Evolutionary conservation across 2,888 invertebrate genomes (phyloP), one percentile per base, ranked within the genome.

Genomic region (Entomobrya multifasciata): DNA sequence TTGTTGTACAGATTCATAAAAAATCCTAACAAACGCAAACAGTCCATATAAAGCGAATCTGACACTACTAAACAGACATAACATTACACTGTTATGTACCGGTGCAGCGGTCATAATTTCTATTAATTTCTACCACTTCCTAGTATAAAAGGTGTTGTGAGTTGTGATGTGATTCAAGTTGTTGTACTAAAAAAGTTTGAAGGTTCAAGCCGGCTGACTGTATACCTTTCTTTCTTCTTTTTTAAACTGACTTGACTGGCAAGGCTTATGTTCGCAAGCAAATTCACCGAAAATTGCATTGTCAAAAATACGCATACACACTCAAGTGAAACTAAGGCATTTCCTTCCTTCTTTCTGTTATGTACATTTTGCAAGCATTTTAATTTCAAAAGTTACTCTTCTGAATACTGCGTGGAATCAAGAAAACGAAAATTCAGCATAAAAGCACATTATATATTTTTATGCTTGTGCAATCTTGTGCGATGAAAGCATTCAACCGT

Each of bases 171-270:
- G 47, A 22, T 76, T 30, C 55, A 77, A 22, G 47, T 44, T 79
- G 4, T 36, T 36, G 36, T 62, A 41, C 60, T 57, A 62, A 62
- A 57, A 77, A 65, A 80, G 49, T 67, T 62, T 62, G 57, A 70
- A 70, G 67, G 70, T 70, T 81, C 81, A 81, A 81, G 70, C 65
- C 65, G 79, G 78, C 67, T 79, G 36, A 20, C 52, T 81, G n/a
- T n/a, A n/a, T n/a, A n/a, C n/a, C 27, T 55, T 55, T 22, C n/a
- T 5, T 55, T 55, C 22, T 25, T 25, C 57, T 57, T 20, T 57
- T 57, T 20, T 11, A 8, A 17, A 13, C 57, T 57, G 20, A n/a
- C n/a, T n/a, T 49, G 49, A 15, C 13, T 49, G 44, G 44, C 44
- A 44, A 44, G 8, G 44, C 36, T 36, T 36, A 6, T 36, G 36